Evolutionary conservation across 2,797 vertebrate species (phyloP).

Genomic region (Lagocephalus sceleratus): DNA sequence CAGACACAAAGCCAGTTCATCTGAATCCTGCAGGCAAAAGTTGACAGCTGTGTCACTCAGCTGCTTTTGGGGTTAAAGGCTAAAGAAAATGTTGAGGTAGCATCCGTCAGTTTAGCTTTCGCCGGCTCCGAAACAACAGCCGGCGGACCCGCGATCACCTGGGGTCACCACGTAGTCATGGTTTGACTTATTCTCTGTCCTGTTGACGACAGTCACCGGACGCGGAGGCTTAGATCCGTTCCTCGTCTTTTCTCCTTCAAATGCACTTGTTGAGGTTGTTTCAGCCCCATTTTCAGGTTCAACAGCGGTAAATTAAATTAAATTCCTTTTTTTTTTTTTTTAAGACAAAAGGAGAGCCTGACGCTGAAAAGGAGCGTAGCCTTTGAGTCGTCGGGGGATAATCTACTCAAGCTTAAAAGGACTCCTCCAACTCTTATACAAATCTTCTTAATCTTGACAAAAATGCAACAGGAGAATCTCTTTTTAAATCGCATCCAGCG

Average conservation of each 20-base stretch:
- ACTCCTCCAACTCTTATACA: not conserved
- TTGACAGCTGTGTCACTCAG: slow-evolving; percentile 38
- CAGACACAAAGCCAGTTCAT: slow-evolving; percentile 67
- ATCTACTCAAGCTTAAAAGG: slow-evolving; percentile 2
- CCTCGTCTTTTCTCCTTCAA: too few relatives aligned
- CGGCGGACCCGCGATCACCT: not conserved
- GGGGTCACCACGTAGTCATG: not conserved
- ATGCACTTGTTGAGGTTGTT: too few relatives aligned
- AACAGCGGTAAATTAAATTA: not conserved
- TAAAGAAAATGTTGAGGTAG: slow-evolving; percentile 58
- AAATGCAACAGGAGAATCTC: slow-evolving; percentile 12
- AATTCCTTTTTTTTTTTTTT: not conserved
- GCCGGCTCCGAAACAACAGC: slow-evolving; percentile 11
- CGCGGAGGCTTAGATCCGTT: too few relatives aligned
- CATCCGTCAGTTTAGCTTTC: slow-evolving; percentile 28
- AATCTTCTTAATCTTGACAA: not conserved
- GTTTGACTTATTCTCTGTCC: too few relatives aligned
- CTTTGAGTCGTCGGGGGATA: not conserved
- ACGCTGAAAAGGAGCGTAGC: not conserved
- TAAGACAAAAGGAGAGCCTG: not conserved
- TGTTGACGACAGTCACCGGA: too few relatives aligned
- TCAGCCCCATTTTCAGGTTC: too few relatives aligned
- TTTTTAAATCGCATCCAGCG: slow-evolving; percentile 11
- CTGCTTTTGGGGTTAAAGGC: slow-evolving; percentile 60
- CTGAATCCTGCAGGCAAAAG: slow-evolving; percentile 59